phyloP scores from a whole-genome alignment of 2,888 invertebrate genomes.

The Reticulitermes lucifugus region DNA sequence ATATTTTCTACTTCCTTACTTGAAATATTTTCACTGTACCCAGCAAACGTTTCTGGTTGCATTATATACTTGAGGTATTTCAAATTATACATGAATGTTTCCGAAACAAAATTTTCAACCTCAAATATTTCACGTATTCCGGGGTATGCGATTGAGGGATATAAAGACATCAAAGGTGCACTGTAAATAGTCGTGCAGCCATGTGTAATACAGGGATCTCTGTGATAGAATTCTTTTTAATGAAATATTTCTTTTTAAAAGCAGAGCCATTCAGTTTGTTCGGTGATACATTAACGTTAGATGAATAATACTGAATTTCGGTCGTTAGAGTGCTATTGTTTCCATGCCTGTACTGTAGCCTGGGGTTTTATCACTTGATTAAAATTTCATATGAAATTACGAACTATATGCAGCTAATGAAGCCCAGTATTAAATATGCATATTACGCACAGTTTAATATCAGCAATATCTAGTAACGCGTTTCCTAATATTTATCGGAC shows the following conservation, averaged over 20 bases:
- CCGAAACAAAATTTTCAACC: background rate
- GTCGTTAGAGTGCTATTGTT: constrained; percentile 22
- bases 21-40: too few relatives aligned
- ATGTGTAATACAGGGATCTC: background rate
- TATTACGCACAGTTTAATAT: background rate
- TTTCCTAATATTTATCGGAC: too few relatives aligned
- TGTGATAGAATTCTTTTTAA: constrained; percentile 23
- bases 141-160: background rate
- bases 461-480: background rate
- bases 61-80: too few relatives aligned
- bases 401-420: background rate
- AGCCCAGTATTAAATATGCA: background rate
- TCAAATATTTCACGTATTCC: background rate
- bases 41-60: too few relatives aligned
- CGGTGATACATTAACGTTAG: background rate
- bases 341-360: background rate
- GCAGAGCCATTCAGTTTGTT: background rate
- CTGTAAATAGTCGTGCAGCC: background rate
- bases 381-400: constrained; percentile 13
- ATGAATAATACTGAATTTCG: background rate
- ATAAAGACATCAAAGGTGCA: background rate
- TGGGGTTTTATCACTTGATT: background rate
- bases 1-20: too few relatives aligned
- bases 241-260: constrained; percentile 1
- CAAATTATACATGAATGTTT: too few relatives aligned